Evolutionary conservation across 2,888 invertebrate genomes (phyloP), one percentile per base, ranked within the genome.

Genomic region (Caenorhabditis sulstoni): DNA sequence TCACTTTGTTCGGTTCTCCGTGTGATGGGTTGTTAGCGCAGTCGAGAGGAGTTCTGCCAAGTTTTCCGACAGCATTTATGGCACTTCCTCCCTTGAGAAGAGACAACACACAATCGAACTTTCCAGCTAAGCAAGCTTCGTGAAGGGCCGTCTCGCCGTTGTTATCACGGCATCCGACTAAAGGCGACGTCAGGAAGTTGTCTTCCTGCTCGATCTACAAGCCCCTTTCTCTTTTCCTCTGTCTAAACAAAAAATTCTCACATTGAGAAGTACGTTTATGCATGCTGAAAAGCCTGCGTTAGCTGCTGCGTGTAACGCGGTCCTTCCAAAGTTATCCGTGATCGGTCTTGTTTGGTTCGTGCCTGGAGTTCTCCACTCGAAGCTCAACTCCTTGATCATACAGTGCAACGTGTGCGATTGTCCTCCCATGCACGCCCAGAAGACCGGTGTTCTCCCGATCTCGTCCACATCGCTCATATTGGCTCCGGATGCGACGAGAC

Each of bases 381-480:
- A 86, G 39, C 86, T 75, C 45, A 86, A 57, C 47, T 86, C 86
- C 20, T 80, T 81, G 39, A 88, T 85, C 88, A 89, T 86, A 16
- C 84, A 84, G 45, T 86, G 76, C 14, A 88, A 79, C 1, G 88
- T 88, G 52, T 86, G 86, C 1, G 86, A 79, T 64, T 89, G 86
- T 0, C 89, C 89, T 1, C 88, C 88, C 44, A 88, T 77, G 65
- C 88, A 88, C 0, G 89, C 87, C 83, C 87, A 87, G 61, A 88
- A 89, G 4, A 90, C 64, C 0, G 89, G 86, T 0, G 89, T 88
- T 49, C 89, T 84, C 55, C 79, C 82, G 35, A 79, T 52, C 0
- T 79, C 65, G 49, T 85, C 85, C 8, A 59, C 76, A 29, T 85
- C 85, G 22, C 80, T 82, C 55, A 84, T 81, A 20, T 81, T 70